Percentiles rank a stretch among this genome's conserved stretches.
Conservation (phyloP, 2,113 vertebrate genomes). For the Tinamus guttatus region DNA sequence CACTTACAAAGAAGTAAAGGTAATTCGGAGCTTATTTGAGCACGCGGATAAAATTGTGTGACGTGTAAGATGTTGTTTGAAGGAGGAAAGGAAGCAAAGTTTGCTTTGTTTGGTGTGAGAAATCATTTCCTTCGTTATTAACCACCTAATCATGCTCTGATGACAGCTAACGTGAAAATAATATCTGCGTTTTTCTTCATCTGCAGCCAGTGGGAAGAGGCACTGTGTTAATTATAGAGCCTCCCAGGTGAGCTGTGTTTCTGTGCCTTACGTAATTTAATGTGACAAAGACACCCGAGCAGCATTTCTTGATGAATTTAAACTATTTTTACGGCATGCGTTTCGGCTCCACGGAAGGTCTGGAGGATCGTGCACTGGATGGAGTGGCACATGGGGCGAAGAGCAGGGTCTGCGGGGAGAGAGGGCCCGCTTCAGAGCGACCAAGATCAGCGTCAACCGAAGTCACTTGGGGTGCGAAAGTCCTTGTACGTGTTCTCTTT, state of each 20-base stretch:
- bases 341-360: accelerated
- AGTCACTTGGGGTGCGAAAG: not conserved
- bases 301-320: not conserved
- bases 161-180: not conserved
- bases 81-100: not conserved
- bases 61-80: accelerated
- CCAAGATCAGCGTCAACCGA: not conserved
- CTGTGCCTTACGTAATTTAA: not conserved
- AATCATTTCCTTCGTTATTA: not conserved
- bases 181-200: not conserved
- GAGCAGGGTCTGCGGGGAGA: not conserved
- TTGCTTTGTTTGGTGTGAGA: not conserved
- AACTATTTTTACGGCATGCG: not conserved
- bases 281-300: not conserved
- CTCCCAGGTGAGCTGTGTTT: not conserved
- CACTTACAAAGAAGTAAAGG: accelerated
- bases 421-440: not conserved
- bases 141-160: not conserved
- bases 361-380: not conserved
- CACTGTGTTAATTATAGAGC: not conserved
- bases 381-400: not conserved
- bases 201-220: not conserved
- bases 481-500: too few relatives aligned
- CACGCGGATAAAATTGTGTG: not conserved
- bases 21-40: not conserved